phyloP scores from a whole-genome alignment of 1,140 invertebrate species.

The Danaus plexippus region DNA sequence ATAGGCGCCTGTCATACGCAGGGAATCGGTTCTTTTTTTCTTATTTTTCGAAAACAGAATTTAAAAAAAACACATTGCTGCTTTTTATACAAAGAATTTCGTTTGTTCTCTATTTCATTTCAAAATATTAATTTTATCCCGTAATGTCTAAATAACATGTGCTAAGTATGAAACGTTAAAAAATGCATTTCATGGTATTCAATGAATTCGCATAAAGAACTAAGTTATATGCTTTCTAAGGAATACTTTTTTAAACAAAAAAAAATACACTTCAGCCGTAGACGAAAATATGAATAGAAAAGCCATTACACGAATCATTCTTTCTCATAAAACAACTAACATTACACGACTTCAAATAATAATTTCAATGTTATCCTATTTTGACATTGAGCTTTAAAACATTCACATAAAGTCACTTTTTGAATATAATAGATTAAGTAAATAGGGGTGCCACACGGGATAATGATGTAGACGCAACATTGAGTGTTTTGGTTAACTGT shows the following conservation, averaged over 20 bases:
- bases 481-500: conserved; percentile 35
- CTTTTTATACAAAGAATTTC: no score
- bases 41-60: no score
- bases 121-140: no score
- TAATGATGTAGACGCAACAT: conserved; percentile 39
- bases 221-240: neutral
- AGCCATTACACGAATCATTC: conserved; percentile 28
- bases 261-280: neutral
- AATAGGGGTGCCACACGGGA: conserved; percentile 33
- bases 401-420: conserved; percentile 17
- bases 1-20: no score
- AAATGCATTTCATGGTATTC: no score
- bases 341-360: conserved; percentile 27
- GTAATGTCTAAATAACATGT: no score
- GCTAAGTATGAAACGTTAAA: no score
- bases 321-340: conserved; percentile 34
- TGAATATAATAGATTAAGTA: conserved; percentile 14
- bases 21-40: no score
- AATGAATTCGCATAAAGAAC: no score
- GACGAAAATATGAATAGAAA: conserved; percentile 14
- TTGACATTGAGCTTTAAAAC: conserved; percentile 6
- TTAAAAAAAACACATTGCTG: no score
- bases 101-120: no score
- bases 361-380: conserved; percentile 5
- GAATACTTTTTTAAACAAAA: neutral